Conservation (phyloP, 53 echinoderm and acorn worm species). For the Echinarachnius parma region DNA sequence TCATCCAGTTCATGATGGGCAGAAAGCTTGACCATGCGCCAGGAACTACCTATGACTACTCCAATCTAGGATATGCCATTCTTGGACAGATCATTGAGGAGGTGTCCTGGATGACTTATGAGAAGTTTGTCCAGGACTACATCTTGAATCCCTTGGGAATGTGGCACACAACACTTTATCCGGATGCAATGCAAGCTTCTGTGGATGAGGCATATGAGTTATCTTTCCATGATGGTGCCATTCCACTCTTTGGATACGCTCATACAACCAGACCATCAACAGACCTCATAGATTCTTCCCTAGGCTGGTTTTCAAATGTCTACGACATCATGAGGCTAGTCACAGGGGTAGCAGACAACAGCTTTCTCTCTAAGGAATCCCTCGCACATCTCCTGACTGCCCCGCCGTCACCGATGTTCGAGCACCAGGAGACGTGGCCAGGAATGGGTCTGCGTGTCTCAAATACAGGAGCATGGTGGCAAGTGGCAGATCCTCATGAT, state of each 20-base stretch:
- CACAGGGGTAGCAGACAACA: slow-evolving; percentile 56
- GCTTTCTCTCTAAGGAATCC: slow-evolving; percentile 38
- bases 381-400: slow-evolving; percentile 44
- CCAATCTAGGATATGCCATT: slow-evolving; percentile 85
- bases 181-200: slow-evolving; percentile 24
- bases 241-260: slow-evolving; percentile 34
- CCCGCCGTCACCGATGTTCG: slow-evolving; percentile 67
- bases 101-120: slow-evolving; percentile 57
- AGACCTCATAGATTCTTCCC: slow-evolving; percentile 56
- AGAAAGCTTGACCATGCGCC: slow-evolving; percentile 64
- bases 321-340: slow-evolving; percentile 85
- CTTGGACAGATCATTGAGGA: slow-evolving; percentile 74
- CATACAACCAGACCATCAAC: neutral
- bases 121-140: slow-evolving; percentile 55
- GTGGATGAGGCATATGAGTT: slow-evolving; percentile 20
- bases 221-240: slow-evolving; percentile 52
- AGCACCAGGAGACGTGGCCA: slow-evolving; percentile 87
- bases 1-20: slow-evolving; percentile 70
- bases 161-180: slow-evolving; percentile 74
- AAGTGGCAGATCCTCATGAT: slow-evolving; percentile 81
- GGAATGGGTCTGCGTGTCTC: slow-evolving; percentile 74
- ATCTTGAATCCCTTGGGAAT: slow-evolving; percentile 87
- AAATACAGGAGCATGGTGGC: slow-evolving; percentile 85
- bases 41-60: slow-evolving; percentile 77
- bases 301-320: slow-evolving; percentile 90